These are phyloP conservation scores for Malacoctenus gilli DNA, from an alignment of 2,797 vertebrate genomes.

Conservation along the genomic window DNA sequence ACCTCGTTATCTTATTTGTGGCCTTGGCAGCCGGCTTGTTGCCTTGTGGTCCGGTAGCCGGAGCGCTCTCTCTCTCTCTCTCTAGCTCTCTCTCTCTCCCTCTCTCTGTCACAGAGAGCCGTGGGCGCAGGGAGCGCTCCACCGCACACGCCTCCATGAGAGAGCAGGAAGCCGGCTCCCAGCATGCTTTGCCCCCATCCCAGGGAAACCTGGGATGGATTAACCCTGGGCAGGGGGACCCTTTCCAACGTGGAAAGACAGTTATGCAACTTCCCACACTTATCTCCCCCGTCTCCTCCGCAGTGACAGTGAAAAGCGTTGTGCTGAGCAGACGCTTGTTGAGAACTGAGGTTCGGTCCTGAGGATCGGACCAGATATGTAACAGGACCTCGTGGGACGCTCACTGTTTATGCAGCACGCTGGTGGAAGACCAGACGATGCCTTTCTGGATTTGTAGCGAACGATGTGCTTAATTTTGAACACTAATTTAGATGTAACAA, in stretches of 20 bases:
- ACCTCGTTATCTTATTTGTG: slow-evolving; percentile 80
- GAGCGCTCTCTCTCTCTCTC: slow-evolving; percentile 73
- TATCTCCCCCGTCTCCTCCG: slow-evolving; percentile 55
- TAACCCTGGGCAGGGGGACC: slow-evolving; percentile 74
- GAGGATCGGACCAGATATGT: slow-evolving; percentile 25
- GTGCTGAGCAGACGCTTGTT: slow-evolving; percentile 68
- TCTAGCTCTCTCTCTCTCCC: too few species aligned
- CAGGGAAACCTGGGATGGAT: slow-evolving; percentile 77
- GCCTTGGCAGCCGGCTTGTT: slow-evolving; percentile 78
- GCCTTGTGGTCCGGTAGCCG: slow-evolving; percentile 73
- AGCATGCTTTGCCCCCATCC: slow-evolving; percentile 71
- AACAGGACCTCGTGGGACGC: slow-evolving; percentile 15
- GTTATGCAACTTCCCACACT: slow-evolving; percentile 72
- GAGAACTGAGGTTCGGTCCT: slow-evolving; percentile 41
- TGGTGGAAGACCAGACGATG: too few species aligned
- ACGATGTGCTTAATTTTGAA: too few species aligned
- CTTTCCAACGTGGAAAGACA: slow-evolving; percentile 73
- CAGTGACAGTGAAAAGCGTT: slow-evolving; percentile 56
- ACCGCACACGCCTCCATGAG: slow-evolving; percentile 71
- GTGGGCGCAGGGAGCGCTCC: slow-evolving; percentile 64
- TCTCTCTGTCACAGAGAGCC: slow-evolving; percentile 71
- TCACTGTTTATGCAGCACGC: slow-evolving; percentile 15
- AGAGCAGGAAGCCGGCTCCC: slow-evolving; percentile 73
- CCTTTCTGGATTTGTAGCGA: too few species aligned
- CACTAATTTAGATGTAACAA: too few species aligned